Base-by-base conservation (phyloP, 2,888 invertebrate genomes). In the Bombyx huttoni region DNA sequence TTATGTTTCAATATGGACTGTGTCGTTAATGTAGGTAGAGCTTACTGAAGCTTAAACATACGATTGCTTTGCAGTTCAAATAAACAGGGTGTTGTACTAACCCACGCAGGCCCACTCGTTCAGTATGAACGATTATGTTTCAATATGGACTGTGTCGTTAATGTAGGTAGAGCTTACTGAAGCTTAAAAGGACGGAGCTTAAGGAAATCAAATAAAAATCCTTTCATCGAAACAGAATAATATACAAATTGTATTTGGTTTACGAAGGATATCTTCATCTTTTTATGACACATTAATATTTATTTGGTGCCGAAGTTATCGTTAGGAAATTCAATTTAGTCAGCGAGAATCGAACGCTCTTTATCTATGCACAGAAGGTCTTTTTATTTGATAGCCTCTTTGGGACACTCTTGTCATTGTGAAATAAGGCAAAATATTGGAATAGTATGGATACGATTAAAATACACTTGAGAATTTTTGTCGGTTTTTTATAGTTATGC, bases 291-390 rank as follows among this genome's bases (percentile, higher is more conserved):
- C 66, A 67, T 74, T 75, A 76, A 75, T 76, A 78, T 79, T 78
- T 75, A 78, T 75, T 75, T 72, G 68, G 65, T 74, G 65, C 67
- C 64, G 67, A 77, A 81, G 76, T 75, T 76, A 76, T 79, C 75
- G 74, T 71, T 70, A 75, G 78, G 71, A 83, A 84, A 87, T 87
- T 84, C 86, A 85, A 88, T 88, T 87, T 87, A 65, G 74, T 65
- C 72, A 75, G 77, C 75, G 84, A 84, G 81, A 78, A 78, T 76
- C 73, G 71, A 81, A 78, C 73, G 75, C 71, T 76, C 77, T 81
- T 88, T 87, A 87, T 87, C 86, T 88, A 84, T 86, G 81, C 83
- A 85, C 80, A 84, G 83, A 86, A 83, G 82, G 83, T 78, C 77
- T 76, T 78, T 78, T 87, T 86, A 86, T 85, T 88, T 85, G 85